These are phyloP conservation scores for Enteromius fasciolatus DNA, from an alignment of 2,797 vertebrate species.

Conservation along the genomic window DNA sequence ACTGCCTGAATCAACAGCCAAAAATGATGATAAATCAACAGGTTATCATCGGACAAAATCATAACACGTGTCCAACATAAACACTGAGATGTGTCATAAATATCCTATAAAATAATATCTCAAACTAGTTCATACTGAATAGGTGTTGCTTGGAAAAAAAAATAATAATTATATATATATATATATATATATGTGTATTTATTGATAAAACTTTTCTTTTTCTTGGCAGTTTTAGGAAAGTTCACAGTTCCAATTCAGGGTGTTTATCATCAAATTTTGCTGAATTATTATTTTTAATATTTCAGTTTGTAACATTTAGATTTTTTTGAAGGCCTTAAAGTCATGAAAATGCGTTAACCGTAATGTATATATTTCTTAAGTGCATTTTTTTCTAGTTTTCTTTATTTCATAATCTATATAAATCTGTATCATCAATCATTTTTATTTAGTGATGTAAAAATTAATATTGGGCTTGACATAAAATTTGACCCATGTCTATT, in stretches of 20 bases:
- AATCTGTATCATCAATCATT: no score
- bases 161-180: no score
- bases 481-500: no score
- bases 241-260: not conserved
- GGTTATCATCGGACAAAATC: not conserved
- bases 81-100: not conserved
- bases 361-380: not conserved
- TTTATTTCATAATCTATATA: no score
- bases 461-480: no score
- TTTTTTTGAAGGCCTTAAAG: not conserved
- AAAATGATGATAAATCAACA: not conserved
- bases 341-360: not conserved
- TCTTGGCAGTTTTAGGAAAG: not conserved
- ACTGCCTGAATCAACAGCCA: slow-evolving; percentile 5
- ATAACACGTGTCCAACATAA: not conserved
- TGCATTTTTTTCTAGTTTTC: no score
- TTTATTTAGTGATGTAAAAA: no score
- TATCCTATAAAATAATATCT: not conserved
- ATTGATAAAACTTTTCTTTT: not conserved
- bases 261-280: no score
- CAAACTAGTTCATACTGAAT: slow-evolving; percentile 9
- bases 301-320: not conserved
- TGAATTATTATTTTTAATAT: not conserved
- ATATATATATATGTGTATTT: no score
- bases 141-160: no score